Evolutionary conservation across 2,888 invertebrate genomes (phyloP), one percentile per base, ranked within the genome.

Genomic region (Andrena praecox): DNA sequence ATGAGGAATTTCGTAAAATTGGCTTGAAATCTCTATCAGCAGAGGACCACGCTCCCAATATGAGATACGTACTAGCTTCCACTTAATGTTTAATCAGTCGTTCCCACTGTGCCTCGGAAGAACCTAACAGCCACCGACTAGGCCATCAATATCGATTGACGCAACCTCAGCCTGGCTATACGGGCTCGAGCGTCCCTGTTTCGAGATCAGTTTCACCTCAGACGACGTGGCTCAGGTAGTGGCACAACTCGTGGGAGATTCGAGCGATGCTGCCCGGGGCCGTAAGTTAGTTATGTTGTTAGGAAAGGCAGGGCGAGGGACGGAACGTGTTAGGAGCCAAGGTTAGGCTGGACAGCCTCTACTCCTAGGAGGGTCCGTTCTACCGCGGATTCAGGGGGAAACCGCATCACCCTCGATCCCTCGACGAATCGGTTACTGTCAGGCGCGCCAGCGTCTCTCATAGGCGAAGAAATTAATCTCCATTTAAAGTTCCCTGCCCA

Each of bases 361-460:
- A 59, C 31, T 50, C 69, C 76, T 52, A 7, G 56, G 68, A 31
- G 74, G 63, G 52, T 74, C 69, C 50, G 75, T 42, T 62, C 80
- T 73, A 67, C 59, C 56, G 71, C 67, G 83, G 56, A 84, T 86
- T 80, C 68, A 70, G 67, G 48, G 68, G 42, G 66, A 80, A 89
- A 85, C 89, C 87, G 68, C 87, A 87, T 87, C 84, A 82, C 82
- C 84, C 75, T 64, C 67, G 70, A 80, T 87, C 86, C 86, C 87
- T 69, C 20, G 82, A 68, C 85, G 88, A 87, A 88, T 89, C 86
- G 78, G 85, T 88, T 83, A 86, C 79, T 82, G 86, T 86, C 84
- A 82, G 78, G 42, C 1, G 84, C 77, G 56, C 27, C 24, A 42
- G 52, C 33, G 50, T 50, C 73, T 33, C 74, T 74, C 33, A 31